Percentiles rank a stretch among this genome's conserved stretches.
Evolutionary conservation across 23 tunicate genomes (phyloP).

Genomic region (Trididemnum nubilum): DNA sequence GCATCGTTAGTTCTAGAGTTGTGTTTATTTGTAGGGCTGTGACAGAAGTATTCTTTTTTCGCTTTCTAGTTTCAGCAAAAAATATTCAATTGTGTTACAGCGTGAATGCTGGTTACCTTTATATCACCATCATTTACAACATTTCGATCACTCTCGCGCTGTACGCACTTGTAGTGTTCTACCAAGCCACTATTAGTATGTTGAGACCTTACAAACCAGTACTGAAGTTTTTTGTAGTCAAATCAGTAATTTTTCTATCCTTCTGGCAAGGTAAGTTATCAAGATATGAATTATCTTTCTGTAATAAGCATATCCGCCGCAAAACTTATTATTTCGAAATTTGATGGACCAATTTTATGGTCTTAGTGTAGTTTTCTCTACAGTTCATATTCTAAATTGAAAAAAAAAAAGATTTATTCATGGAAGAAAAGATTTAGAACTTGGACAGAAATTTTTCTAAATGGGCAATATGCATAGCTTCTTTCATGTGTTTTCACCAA

Average conservation of each 20-base stretch:
- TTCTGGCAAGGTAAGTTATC: slow-evolving; percentile 96
- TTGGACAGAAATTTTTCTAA: too few species aligned
- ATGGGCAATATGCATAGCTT: too few species aligned
- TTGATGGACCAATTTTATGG: background rate
- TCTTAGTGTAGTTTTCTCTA: too few species aligned
- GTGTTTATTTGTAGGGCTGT: too few species aligned
- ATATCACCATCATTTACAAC: slow-evolving; percentile 97
- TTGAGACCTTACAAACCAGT: slow-evolving; percentile 93
- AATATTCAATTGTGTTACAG: slow-evolving; percentile 24
- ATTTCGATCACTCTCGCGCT: slow-evolving; percentile 87
- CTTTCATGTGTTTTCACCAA: too few species aligned
- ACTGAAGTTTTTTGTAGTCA: slow-evolving; percentile 91
- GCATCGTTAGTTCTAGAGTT: too few species aligned
- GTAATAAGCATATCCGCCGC: too few species aligned
- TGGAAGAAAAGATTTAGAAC: too few species aligned
- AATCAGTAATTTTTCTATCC: slow-evolving; percentile 97
- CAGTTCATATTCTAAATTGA: too few species aligned
- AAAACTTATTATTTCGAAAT: too few species aligned
- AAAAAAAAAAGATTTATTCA: too few species aligned
- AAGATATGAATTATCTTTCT: background rate
- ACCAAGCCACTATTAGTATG: slow-evolving; percentile 80
- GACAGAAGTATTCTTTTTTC: too few species aligned
- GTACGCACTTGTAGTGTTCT: slow-evolving; percentile 87
- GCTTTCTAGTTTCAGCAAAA: background rate
- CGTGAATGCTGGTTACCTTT: slow-evolving; percentile 83